Evolutionary conservation across 2,888 invertebrate species (phyloP), one percentile per base, ranked within the genome.

Genomic region (Conops quadrifasciatus): DNA sequence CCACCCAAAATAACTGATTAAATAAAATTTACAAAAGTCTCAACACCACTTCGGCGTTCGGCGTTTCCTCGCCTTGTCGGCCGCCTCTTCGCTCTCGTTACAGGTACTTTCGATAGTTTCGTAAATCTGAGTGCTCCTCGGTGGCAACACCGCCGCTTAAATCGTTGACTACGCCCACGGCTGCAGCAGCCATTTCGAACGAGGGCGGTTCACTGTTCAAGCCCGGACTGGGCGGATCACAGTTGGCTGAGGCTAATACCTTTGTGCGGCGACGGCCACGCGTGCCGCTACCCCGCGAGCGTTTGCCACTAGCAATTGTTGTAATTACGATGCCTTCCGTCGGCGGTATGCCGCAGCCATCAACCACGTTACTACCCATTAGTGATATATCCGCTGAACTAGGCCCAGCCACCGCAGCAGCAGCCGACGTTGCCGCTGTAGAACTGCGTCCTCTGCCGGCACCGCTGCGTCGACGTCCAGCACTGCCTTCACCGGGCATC

Each of bases 21-120:
- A 67, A 49, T n/a, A 60, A 67, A 67, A 67, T 59, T 45, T 67
- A 67, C 67, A 67, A 67, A 67, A 67, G 28, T 47, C 51, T 60
- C 26, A 49, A 45, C 47, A 67, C 19, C 3, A n/a, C 47, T 19
- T 19, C 47, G 1, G 30, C 28, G 43, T 13, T 15, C 28, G 9
- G 19, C 67, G 63, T 45, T 24, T 21, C 1, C 47, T 63, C n/a
- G 11, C n/a, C 51, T 15, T 1, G 11, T 47, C 59, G 15, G 36
- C 53, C 66, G 21, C 19, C 24, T 21, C 51, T 30, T 51, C 21
- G 30, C 51, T 3, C 19, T 63, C 66, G 73, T 86, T 84, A 86
- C 82, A 86, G 84, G 82, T 85, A 86, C 80, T 86, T 86, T 75
- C 86, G 84, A 80, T 86, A 86, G 76, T 83, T 85, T 58, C 84